phyloP scores from a whole-genome alignment of 2,888 invertebrate species.

The Suillia variegata region DNA sequence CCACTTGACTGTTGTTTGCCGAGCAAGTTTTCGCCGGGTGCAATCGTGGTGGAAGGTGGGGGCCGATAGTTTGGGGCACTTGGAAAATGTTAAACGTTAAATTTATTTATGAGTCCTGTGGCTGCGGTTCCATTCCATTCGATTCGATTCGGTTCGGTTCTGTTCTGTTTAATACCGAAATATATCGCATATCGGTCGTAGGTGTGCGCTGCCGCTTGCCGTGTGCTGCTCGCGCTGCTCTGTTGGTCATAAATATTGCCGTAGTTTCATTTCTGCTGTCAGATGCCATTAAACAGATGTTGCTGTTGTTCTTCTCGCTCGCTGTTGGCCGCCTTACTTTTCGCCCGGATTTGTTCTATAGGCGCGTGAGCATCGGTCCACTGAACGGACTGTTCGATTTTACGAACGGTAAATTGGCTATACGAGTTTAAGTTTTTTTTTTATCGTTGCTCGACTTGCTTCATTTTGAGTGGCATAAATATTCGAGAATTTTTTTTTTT shows the following conservation, averaged over 20 bases:
- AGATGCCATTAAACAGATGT: neutral
- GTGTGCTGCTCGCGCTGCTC: neutral
- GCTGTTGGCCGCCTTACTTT: constrained; percentile 16
- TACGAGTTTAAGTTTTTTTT: too few species aligned
- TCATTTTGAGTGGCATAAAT: too few species aligned
- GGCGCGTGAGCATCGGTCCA: too few species aligned
- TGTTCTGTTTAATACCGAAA: neutral
- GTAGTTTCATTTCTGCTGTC: neutral
- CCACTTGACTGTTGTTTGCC: too few species aligned
- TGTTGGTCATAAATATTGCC: neutral
- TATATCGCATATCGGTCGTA: neutral
- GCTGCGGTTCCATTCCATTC: too few species aligned
- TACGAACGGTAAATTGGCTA: too few species aligned
- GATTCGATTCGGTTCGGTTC: too few species aligned
- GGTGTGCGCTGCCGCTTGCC: neutral
- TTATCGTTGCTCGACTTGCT: too few species aligned
- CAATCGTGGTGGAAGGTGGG: neutral
- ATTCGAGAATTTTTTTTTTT: too few species aligned
- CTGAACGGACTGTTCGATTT: too few species aligned
- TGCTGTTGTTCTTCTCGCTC: constrained; percentile 7
- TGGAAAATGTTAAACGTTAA: constrained; percentile 1
- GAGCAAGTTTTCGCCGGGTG: too few species aligned
- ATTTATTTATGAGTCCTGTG: neutral
- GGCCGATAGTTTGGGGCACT: neutral
- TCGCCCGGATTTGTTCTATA: neutral